phyloP scores from a whole-genome alignment of 2,888 invertebrate genomes.

The Chymomyza amoena region DNA sequence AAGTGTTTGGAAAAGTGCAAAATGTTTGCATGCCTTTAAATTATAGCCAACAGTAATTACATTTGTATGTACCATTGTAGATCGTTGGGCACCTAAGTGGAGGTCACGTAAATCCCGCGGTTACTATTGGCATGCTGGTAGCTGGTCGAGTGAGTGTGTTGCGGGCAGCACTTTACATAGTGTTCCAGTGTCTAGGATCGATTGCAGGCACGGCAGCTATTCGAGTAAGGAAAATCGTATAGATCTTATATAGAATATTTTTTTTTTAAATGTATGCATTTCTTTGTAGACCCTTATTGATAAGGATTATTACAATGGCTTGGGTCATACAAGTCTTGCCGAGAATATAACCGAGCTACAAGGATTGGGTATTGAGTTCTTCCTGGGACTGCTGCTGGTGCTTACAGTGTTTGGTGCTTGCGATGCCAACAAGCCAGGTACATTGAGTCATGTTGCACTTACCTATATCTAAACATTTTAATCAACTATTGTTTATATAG shows the following conservation, averaged over 20 bases:
- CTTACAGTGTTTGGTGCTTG: slow-evolving; percentile 92
- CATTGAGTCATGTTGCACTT: neutral
- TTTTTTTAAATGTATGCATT: neutral
- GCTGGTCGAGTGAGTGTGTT: slow-evolving; percentile 88
- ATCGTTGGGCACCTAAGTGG: slow-evolving; percentile 92
- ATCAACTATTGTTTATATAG: slow-evolving; percentile 74
- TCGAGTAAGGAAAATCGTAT: slow-evolving; percentile 79
- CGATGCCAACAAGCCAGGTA: slow-evolving; percentile 77
- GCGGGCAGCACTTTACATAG: slow-evolving; percentile 88
- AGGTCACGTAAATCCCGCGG: slow-evolving; percentile 95
- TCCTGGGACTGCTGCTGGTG: slow-evolving; percentile 92
- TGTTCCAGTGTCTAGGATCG: slow-evolving; percentile 90
- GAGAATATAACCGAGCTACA: slow-evolving; percentile 84
- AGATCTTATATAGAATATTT: neutral
- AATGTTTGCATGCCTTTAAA: neutral
- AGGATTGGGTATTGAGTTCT: slow-evolving; percentile 93
- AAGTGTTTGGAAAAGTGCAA: neutral
- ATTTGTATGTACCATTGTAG: slow-evolving; percentile 77
- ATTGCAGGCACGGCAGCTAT: slow-evolving; percentile 88
- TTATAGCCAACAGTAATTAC: neutral
- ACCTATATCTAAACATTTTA: neutral
- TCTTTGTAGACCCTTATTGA: neutral
- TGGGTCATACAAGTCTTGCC: slow-evolving; percentile 86
- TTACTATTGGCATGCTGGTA: slow-evolving; percentile 88
- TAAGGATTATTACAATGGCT: slow-evolving; percentile 81